Conservation (phyloP, 35 echinoderm and acorn worm genomes). For the Hemicentrotus pulcherrimus region DNA sequence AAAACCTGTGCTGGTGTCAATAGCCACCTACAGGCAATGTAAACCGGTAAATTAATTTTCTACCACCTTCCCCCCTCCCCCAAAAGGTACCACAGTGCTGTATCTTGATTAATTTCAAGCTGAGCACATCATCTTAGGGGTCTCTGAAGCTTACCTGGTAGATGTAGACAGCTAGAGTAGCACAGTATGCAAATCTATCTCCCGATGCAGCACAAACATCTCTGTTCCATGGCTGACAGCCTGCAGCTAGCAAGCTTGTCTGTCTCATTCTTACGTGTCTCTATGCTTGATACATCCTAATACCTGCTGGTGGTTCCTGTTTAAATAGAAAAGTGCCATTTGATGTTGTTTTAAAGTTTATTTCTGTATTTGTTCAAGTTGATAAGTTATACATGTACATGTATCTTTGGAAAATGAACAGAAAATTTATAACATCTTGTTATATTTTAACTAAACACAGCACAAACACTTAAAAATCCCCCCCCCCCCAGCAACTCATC, state of each 20-base stretch:
- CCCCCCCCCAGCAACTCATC: too few species aligned
- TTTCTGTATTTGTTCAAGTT: too few species aligned
- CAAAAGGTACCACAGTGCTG: neutral
- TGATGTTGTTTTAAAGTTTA: too few species aligned
- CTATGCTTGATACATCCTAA: too few species aligned
- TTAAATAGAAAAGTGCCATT: too few species aligned
- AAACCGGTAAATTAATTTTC: neutral
- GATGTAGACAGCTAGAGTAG: constrained; percentile 89
- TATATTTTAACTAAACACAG: too few species aligned
- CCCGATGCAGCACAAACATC: constrained; percentile 90
- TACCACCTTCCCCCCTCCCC: neutral
- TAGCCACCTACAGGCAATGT: neutral
- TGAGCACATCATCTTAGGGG: neutral
- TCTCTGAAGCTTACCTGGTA: constrained; percentile 89
- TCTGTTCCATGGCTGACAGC: constrained; percentile 96
- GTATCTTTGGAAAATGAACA: too few species aligned
- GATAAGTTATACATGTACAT: too few species aligned
- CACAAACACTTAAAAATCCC: too few species aligned
- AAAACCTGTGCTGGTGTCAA: neutral
- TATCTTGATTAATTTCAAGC: neutral
- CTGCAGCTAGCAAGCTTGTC: constrained; percentile 78
- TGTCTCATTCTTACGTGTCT: too few species aligned
- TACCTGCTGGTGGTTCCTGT: too few species aligned
- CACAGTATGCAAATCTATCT: constrained; percentile 92
- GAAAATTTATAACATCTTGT: too few species aligned